Evolutionary conservation across 2,888 invertebrate species (phyloP), one percentile per base, ranked within the genome.

Genomic region (Campoplex capitator): DNA sequence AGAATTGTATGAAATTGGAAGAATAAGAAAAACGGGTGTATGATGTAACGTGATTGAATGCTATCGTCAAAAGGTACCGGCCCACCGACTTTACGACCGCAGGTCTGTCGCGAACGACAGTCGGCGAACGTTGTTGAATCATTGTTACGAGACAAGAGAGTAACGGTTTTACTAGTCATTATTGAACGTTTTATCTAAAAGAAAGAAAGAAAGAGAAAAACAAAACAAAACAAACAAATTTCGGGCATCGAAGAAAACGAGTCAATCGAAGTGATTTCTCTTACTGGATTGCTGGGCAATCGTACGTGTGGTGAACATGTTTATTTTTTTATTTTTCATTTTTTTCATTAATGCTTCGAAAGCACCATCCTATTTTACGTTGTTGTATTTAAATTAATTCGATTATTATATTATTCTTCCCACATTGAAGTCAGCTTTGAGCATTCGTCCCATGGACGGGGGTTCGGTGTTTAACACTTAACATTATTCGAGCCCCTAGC

Each of bases 111-210:
- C 74, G 18, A 83, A 65, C 32, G 32, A 32, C 28, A 62, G 75
- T 42, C 67, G 81, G 68, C 67, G 70, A 75, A 73, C 83, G 80
- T 88, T 89, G 89, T 89, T 89, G 81, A 70, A 78, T 84, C 48
- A 87, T 88, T 89, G 84, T 88, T 89, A 88, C 85, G 75, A 23
- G 23, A 79, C 51, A 75, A 83, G 76, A 81, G 80, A 75, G 84
- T 86, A 89, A 89, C 84, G 65, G 18, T 83, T 74, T 80, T 87
- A 84, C 89, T 89, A 89, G 89, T 89, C 89, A 88, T 81, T 83
- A 51, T 51, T 71, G 18, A 71, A 62, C 62, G 62, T 62, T 62
- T 32, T 62, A 62, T 71, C 6, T 32, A 51, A 71, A 48, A 51
- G n/a, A 68, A 38, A n/a, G 42, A 42, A 32, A 42, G 7, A 18